Conservation (phyloP, 2,888 invertebrate genomes). For the Tyria jacobaeae region DNA sequence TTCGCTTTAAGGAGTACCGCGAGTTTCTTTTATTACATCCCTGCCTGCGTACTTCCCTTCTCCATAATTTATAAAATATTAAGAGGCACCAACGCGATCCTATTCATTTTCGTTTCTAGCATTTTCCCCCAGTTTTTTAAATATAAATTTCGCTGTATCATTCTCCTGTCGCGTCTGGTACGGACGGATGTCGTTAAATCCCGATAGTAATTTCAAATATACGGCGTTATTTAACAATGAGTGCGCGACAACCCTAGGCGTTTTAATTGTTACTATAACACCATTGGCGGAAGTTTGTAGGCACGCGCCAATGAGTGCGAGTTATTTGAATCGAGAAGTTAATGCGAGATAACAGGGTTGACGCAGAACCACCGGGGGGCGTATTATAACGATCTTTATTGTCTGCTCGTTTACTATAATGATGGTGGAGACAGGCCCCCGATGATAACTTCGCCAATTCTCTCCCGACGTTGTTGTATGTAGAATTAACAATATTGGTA, state of each 20-base stretch:
- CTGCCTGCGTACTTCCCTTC: slow-evolving; percentile 49
- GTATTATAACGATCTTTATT: slow-evolving; percentile 75
- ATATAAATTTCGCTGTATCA: slow-evolving; percentile 55
- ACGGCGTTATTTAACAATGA: slow-evolving; percentile 58
- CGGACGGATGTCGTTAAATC: slow-evolving; percentile 70
- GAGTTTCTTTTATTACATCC: slow-evolving; percentile 59
- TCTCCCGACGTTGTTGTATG: slow-evolving; percentile 37
- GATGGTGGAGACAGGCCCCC: slow-evolving; percentile 33
- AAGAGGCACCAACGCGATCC: slow-evolving; percentile 58
- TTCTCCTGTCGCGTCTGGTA: slow-evolving; percentile 52
- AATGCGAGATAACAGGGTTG: slow-evolving; percentile 60
- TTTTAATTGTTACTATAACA: slow-evolving; percentile 65
- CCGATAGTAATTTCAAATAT: slow-evolving; percentile 57
- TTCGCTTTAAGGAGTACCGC: slow-evolving; percentile 54
- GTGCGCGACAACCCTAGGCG: slow-evolving; percentile 61
- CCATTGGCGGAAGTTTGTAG: slow-evolving; percentile 74
- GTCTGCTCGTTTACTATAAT: slow-evolving; percentile 64
- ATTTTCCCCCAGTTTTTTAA: slow-evolving; percentile 41
- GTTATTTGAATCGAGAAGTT: slow-evolving; percentile 67
- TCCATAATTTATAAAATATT: slow-evolving; percentile 65
- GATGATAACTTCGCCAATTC: slow-evolving; percentile 59
- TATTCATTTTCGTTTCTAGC: slow-evolving; percentile 55
- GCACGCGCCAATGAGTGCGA: slow-evolving; percentile 66
- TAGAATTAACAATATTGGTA: slow-evolving; percentile 28
- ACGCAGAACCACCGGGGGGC: slow-evolving; percentile 58